Evolutionary conservation across 1,140 invertebrate species (phyloP), one percentile per base, ranked within the genome.

Genomic region (Tribolium castaneum): DNA sequence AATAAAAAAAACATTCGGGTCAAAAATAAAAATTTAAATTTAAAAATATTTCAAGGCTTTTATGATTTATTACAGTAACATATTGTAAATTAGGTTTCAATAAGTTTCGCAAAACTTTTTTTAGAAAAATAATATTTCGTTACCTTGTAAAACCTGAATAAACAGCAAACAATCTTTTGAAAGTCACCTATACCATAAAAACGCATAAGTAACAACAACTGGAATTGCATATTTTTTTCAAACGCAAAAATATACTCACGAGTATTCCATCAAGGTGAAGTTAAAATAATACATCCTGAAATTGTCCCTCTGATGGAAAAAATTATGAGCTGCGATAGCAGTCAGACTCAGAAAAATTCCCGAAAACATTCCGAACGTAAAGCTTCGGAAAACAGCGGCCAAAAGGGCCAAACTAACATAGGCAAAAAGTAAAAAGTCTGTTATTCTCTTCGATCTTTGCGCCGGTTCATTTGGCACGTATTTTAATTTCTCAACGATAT

Each of bases 201-300:
- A 30, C 5, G 6, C 3, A 30, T 30, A 30, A 30, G 25, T 30
- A 3, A 4, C 5, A 5, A 30, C 5, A 30, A 30, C 25, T 30
- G 25, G 6, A 30, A 30, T 1, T 30, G 2, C 16, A 19, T 30
- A 30, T 45, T 45, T 45, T 45, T 45, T 4, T 45, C 6, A 30
- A 30, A 30, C 3, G 6, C 25, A 30, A n/a, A n/a, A n/a, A 45
- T 13, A 9, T 52, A 79, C 83, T 82, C 85, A 91, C 90, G 85
- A 88, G 7, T 90, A 92, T 1, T 91, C 91, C 85, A 93, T 85
- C 62, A 92, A 83, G 25, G 88, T 87, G 9, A 97, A 84, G 82
- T 96, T 93, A 76, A 94, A 94, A 45, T 94, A 91, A 83, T 94
- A 95, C 92, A 95, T 95, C 52, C 95, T 90, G 89, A 94, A 95